These are phyloP conservation scores for Andrena bucephala DNA, from an alignment of 2,888 invertebrate species.

Conservation along the genomic window DNA sequence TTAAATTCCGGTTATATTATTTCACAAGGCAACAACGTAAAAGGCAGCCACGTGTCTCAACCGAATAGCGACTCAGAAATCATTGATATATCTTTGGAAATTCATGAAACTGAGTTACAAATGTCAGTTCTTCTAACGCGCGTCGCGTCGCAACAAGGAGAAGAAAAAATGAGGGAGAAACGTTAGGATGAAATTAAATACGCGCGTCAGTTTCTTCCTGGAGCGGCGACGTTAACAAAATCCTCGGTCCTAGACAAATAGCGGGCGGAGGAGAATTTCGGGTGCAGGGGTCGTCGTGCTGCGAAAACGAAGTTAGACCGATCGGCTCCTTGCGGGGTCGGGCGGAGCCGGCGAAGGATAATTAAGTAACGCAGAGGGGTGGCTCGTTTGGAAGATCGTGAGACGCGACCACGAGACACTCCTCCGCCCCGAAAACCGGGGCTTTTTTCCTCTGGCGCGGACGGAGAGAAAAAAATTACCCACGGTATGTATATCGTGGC, in stretches of 20 bases:
- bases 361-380: constrained; percentile 81
- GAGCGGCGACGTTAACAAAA: constrained; percentile 42
- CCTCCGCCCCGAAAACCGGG: constrained; percentile 21
- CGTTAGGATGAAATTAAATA: constrained; percentile 12
- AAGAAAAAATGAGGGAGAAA: background rate
- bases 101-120: too few relatives aligned
- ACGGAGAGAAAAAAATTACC: constrained; percentile 66
- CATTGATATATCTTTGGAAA: background rate
- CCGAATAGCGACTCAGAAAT: background rate
- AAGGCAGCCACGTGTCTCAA: too few relatives aligned
- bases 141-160: background rate
- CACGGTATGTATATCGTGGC: constrained; percentile 65
- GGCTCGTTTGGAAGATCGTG: constrained; percentile 56
- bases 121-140: too few relatives aligned
- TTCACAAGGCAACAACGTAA: too few relatives aligned
- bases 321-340: constrained; percentile 72
- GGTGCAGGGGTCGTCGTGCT: constrained; percentile 70
- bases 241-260: constrained; percentile 73
- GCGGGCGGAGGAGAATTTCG: constrained; percentile 73
- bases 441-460: constrained; percentile 41
- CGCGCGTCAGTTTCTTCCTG: constrained; percentile 30
- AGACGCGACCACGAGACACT: constrained; percentile 55
- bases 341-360: constrained; percentile 76
- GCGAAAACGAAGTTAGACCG: constrained; percentile 79
- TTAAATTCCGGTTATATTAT: too few relatives aligned